Base-by-base conservation (phyloP, 1,140 invertebrate species). In the Leguminivora glycinivorella region DNA sequence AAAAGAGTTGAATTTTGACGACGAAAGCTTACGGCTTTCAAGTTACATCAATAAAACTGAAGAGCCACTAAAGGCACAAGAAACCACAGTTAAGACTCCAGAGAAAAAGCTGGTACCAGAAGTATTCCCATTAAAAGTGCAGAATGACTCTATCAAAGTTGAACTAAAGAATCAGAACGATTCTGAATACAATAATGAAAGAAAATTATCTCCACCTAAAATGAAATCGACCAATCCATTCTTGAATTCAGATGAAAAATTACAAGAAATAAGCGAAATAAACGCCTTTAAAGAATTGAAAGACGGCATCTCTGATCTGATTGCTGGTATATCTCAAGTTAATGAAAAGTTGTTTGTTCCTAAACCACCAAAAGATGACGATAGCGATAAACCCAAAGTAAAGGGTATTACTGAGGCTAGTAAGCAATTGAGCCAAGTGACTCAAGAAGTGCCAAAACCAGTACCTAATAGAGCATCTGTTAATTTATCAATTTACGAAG, bases 371-470 rank as follows among this genome's bases (percentile, higher is more conserved):
- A 82, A 83, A 78, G 29, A 58, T 56, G 80, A 82, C 38, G 52
- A 72, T 17, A 74, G 29, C 24, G 43, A 24, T 43, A 77, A 68
- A 67, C 71, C 81, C 0, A 86, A 84, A 47, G 84, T 90, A 75
- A 84, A 89, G 24, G 81, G 83, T 74, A 82, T 83, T 6, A 79
- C 79, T 24, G 92, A 93, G 80, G 92, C 92, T 56, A 93, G 88
- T 77, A 92, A 93, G 60, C 92, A 93, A 69, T 78, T 94, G 52
- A 92, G 89, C n/a, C 85, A 93, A 71, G 92, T 93, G 47, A 83
- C 92, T 56, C 79, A 92, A 70, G 85, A 82, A 66, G 63, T 83
- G 19, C 76, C 75, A 34, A 87, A 85, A 70, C 84, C 87, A 67
- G 31, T 73, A 69, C 75, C 77, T 63, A 78, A 84, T 72, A 83